Percentiles rank a stretch among this genome's conserved stretches.
Conservation (phyloP, 1,140 invertebrate species). For the Hycleus phaleratus region DNA sequence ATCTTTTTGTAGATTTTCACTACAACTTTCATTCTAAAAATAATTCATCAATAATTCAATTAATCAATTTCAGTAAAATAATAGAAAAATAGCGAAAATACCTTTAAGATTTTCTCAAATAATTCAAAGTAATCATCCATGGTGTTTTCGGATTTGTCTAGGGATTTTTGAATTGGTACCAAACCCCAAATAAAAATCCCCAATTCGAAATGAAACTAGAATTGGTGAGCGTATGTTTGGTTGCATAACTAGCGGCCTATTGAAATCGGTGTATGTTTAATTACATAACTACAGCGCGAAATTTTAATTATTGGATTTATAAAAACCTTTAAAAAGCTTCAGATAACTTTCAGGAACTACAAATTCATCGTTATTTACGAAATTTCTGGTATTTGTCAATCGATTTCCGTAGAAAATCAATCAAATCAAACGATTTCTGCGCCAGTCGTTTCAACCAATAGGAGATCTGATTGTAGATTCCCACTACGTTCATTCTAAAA, state of each 20-base stretch:
- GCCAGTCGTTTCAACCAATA: background rate
- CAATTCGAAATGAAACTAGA: no score
- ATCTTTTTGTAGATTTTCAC: background rate
- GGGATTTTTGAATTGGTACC: no score
- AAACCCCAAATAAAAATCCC: no score
- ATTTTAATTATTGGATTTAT: no score
- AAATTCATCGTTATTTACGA: background rate
- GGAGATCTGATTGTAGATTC: background rate
- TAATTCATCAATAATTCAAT: background rate
- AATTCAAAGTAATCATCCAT: conserved; percentile 1
- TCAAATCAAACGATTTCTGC: background rate
- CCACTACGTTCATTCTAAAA: background rate
- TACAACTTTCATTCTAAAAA: background rate
- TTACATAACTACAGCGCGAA: no score
- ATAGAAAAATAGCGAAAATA: background rate
- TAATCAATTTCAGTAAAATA: background rate
- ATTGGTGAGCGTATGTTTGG: no score
- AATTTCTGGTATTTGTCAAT: background rate
- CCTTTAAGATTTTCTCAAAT: background rate
- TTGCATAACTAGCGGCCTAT: no score
- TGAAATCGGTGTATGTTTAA: no score
- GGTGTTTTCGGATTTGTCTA: no score
- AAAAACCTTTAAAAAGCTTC: no score
- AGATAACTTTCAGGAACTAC: background rate
- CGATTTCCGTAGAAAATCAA: background rate